These are phyloP conservation scores for Gavia stellata DNA, from an alignment of 2,113 vertebrate genomes.

Conservation along the genomic window DNA sequence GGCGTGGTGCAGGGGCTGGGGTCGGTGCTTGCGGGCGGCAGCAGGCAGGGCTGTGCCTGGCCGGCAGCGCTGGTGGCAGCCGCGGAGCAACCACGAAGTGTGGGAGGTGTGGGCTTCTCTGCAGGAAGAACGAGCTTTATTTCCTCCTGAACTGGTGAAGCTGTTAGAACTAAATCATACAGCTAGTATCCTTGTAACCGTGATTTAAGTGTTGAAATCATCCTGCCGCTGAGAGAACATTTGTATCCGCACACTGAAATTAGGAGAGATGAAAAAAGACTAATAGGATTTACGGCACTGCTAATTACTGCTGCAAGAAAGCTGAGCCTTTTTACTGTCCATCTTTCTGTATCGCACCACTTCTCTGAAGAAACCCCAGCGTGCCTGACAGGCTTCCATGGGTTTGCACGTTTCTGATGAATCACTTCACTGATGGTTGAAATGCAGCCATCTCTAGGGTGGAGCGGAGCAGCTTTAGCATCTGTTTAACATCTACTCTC, in stretches of 20 bases:
- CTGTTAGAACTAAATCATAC: not conserved
- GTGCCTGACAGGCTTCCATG: not conserved
- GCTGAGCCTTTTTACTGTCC: not conserved
- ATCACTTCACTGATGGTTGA: not conserved
- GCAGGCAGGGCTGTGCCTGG: not conserved
- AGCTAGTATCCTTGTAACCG: not conserved
- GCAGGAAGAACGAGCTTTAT: not conserved
- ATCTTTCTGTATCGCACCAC: not conserved
- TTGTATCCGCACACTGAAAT: not conserved
- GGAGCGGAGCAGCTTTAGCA: not conserved
- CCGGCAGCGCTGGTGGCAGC: not conserved
- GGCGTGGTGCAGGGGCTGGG: not conserved
- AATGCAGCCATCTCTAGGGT: not conserved
- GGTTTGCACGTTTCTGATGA: not conserved
- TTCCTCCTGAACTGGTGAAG: not conserved
- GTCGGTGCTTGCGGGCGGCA: too few relatives aligned
- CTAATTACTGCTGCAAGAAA: not conserved
- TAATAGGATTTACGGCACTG: not conserved
- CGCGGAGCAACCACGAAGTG: too few relatives aligned
- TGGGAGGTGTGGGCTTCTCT: not conserved
- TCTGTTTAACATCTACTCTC: not conserved
- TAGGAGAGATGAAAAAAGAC: not conserved
- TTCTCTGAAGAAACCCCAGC: not conserved
- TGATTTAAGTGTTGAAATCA: not conserved
- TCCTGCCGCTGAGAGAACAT: not conserved